Percentiles rank a stretch among this genome's conserved stretches.
Conservation (phyloP, 2,888 invertebrate genomes). For the Hyppa rectilinea region DNA sequence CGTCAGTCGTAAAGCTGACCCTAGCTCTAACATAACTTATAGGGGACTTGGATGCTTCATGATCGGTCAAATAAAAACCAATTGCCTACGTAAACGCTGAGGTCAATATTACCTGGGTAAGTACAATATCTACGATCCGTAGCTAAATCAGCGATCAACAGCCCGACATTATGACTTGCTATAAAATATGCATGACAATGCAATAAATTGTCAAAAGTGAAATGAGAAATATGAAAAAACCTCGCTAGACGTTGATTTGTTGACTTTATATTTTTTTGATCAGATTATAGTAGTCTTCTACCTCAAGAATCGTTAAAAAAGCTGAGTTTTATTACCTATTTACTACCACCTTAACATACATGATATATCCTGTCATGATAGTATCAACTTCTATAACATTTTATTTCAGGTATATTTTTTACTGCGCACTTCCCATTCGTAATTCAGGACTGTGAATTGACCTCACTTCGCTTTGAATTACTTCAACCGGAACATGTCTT, state of each 20-base stretch:
- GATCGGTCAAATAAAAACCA: slow-evolving; percentile 35
- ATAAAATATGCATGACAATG: not conserved
- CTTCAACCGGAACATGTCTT: slow-evolving; percentile 51
- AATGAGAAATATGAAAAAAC: not conserved
- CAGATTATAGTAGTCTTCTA: not conserved
- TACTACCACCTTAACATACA: slow-evolving; percentile 29
- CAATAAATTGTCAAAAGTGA: not conserved
- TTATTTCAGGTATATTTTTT: slow-evolving; percentile 54
- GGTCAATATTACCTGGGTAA: slow-evolving; percentile 11
- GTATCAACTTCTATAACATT: slow-evolving; percentile 33
- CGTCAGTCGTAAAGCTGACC: slow-evolving; percentile 15
- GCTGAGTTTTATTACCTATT: slow-evolving; percentile 20
- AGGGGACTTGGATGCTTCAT: slow-evolving; percentile 12
- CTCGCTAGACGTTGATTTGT: not conserved
- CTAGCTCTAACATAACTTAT: slow-evolving; percentile 19
- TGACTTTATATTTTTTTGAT: not conserved
- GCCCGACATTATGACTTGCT: not conserved
- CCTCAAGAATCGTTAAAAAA: slow-evolving; percentile 18
- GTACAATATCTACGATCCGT: not conserved
- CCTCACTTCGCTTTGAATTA: slow-evolving; percentile 55
- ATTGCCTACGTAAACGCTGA: not conserved
- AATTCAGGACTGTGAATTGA: slow-evolving; percentile 46
- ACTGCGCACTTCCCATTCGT: slow-evolving; percentile 30
- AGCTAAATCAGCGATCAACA: not conserved
- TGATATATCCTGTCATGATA: slow-evolving; percentile 10